phyloP scores from a whole-genome alignment of 2,113 vertebrate species.

The Zosterops japonicus region DNA sequence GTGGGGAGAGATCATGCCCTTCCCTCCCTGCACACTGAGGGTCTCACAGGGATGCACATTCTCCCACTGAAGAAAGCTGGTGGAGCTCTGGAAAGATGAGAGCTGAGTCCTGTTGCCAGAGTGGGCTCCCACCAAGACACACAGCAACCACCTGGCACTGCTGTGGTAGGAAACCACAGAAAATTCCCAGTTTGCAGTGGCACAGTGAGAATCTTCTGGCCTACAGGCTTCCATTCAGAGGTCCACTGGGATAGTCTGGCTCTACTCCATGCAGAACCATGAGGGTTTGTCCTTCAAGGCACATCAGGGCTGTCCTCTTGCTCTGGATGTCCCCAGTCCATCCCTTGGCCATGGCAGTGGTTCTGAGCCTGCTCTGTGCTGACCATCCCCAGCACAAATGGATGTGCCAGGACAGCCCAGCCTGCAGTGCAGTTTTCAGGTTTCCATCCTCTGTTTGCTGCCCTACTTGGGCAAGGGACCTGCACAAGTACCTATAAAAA shows the following conservation, averaged over 20 bases:
- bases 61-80: background rate
- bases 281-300: background rate
- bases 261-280: background rate
- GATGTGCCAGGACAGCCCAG: background rate
- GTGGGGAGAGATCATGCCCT: rapidly evolving
- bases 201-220: background rate
- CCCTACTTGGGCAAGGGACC: background rate
- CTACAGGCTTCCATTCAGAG: background rate
- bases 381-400: background rate
- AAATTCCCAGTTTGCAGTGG: background rate
- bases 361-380: background rate
- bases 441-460: background rate
- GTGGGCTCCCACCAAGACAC: rapidly evolving
- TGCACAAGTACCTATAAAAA: conserved; percentile 14
- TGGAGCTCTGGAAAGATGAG: background rate
- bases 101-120: background rate
- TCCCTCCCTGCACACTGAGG: background rate
- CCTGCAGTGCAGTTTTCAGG: background rate
- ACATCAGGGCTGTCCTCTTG: background rate
- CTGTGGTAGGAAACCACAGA: background rate
- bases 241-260: background rate
- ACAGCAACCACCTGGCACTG: too few relatives aligned
- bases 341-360: rapidly evolving
- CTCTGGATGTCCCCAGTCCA: background rate
- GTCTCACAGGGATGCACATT: background rate